Percentiles rank a stretch among this genome's conserved stretches.
Conservation (phyloP, 2,797 vertebrate species). For the Rallus crepitans region DNA sequence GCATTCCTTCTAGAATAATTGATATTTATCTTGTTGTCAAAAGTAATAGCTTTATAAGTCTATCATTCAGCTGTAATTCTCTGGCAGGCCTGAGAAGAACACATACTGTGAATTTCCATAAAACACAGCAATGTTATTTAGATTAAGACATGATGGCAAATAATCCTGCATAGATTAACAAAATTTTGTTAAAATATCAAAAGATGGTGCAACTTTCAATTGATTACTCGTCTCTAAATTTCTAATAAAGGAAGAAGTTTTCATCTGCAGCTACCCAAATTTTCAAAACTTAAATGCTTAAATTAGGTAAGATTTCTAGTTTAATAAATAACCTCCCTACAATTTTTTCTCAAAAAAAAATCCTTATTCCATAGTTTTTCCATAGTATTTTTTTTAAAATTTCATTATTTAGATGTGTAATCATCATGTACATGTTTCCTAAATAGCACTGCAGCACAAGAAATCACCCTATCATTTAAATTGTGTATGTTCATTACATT, state of each 20-base stretch:
- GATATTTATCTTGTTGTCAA: not conserved
- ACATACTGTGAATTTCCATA: not conserved
- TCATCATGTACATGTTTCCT: not conserved
- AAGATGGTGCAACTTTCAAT: not conserved
- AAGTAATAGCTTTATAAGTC: not conserved
- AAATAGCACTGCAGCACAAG: not conserved
- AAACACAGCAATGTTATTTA: not conserved
- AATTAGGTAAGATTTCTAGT: not conserved
- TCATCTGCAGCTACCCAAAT: not conserved
- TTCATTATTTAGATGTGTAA: not conserved
- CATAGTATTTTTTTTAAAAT: not conserved
- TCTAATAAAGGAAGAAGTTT: not conserved
- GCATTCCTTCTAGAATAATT: not conserved
- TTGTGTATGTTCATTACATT: not conserved
- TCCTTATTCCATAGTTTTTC: not conserved
- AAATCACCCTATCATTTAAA: accelerated
- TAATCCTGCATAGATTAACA: not conserved
- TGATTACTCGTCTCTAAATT: not conserved
- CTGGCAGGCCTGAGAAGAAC: not conserved
- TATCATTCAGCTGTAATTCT: not conserved
- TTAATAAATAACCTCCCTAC: not conserved
- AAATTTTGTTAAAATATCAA: not conserved
- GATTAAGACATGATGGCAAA: not conserved
- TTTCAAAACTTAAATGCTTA: not conserved
- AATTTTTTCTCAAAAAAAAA: not conserved